phyloP scores from a whole-genome alignment of 2,797 vertebrate species.

The Cetoscarus ocellatus region DNA sequence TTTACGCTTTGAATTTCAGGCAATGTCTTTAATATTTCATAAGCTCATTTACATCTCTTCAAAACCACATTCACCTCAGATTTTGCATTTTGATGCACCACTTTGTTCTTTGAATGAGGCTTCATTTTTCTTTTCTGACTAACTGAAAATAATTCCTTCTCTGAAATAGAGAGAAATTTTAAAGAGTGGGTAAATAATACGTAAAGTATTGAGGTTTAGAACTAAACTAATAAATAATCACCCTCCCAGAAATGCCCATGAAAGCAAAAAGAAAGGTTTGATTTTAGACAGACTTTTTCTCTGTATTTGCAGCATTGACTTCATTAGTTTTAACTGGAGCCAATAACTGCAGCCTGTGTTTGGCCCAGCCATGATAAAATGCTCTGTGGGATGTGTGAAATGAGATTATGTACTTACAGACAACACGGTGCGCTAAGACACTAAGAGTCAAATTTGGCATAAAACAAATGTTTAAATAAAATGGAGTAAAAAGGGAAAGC shows the following conservation, averaged over 20 bases:
- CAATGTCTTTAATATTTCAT: constrained; percentile 50
- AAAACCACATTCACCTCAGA: constrained; percentile 36
- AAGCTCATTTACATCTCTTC: constrained; percentile 39
- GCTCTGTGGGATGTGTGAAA: constrained; percentile 32
- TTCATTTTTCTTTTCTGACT: constrained; percentile 23
- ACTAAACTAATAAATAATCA: constrained; percentile 10
- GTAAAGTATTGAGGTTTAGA: constrained; percentile 1
- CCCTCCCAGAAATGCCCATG: not conserved
- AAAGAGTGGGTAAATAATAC: not conserved
- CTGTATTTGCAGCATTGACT: constrained; percentile 7
- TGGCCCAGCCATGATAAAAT: constrained; percentile 16
- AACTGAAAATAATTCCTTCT: constrained; percentile 9
- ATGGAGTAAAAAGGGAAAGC: constrained; percentile 2
- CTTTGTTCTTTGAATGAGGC: constrained; percentile 17
- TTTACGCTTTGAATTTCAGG: constrained; percentile 20
- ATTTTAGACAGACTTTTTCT: not conserved
- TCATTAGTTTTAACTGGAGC: not conserved
- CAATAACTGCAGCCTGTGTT: constrained; percentile 12
- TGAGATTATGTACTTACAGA: constrained; percentile 34
- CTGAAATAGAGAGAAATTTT: constrained; percentile 16
- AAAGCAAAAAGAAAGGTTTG: not conserved
- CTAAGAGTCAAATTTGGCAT: constrained; percentile 16
- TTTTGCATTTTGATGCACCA: constrained; percentile 25
- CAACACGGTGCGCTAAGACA: constrained; percentile 28
- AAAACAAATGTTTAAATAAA: constrained; percentile 40